These are phyloP conservation scores for Psittacula derbiana DNA, from an alignment of 2,797 vertebrate species.

Conservation along the genomic window DNA sequence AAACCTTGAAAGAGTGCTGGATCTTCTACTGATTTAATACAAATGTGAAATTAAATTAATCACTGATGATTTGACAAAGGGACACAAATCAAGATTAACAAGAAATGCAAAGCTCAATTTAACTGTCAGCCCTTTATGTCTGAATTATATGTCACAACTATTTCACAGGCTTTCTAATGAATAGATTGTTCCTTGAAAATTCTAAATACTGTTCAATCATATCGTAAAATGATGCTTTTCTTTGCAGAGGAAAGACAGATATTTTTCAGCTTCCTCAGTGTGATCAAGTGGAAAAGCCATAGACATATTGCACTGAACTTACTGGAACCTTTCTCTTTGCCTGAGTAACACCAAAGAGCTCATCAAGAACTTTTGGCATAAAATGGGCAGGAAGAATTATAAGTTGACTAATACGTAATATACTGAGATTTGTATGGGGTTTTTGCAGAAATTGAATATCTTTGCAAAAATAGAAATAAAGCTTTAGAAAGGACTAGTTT, in stretches of 20 bases:
- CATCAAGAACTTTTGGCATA: neutral
- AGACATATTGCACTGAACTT: neutral
- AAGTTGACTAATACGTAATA: neutral
- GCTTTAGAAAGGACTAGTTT: neutral
- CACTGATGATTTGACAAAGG: neutral
- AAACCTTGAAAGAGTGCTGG: neutral
- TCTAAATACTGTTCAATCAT: neutral
- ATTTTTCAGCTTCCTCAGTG: neutral
- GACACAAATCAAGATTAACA: neutral
- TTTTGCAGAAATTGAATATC: neutral
- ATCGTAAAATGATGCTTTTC: neutral
- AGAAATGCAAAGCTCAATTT: neutral
- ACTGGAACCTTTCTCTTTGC: neutral
- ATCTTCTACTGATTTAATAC: neutral
- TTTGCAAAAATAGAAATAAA: neutral
- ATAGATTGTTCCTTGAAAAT: neutral
- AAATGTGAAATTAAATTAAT: neutral
- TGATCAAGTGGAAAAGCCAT: neutral
- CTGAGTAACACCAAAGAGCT: neutral
- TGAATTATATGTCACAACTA: neutral
- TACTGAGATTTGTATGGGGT: neutral
- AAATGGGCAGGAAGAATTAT: neutral
- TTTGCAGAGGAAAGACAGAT: neutral
- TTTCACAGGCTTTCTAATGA: neutral
- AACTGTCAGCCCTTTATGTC: neutral